Evolutionary conservation across 2,113 vertebrate species (phyloP), one percentile per base, ranked within the genome.

Genomic region (Eulacestoma nigropectus): DNA sequence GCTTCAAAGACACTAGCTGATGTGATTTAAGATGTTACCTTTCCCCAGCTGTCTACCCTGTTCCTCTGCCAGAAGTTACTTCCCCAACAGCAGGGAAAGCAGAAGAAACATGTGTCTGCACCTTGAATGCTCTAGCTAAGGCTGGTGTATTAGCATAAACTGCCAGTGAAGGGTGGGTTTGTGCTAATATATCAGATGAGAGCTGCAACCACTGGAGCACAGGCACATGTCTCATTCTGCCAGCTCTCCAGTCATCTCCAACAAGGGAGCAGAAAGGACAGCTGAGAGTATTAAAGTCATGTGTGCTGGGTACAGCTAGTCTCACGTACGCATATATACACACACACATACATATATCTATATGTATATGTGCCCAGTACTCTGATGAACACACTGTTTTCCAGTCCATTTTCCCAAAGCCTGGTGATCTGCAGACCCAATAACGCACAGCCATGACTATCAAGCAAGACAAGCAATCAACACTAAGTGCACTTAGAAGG

Each of bases 11-110:
- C 35, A 79, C 55, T 86, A 65, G 76, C 56, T 74, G 79, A 92
- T 90, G 68, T 93, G 94, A 96, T 95, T 96, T 94, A 97, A 80
- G 79, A 93, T 86, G 73, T 50, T 88, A 81, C 89, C 55, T 92
- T 68, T 93, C 52, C 52, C 94, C 94, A 96, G 95, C 91, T 96
- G 95, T 95, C 94, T 95, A 79, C 44, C 55, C 83, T 70, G 35
- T 52, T 75, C 83, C 73, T 86, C 64, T 95, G 95, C 86, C 94
- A 97, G 89, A 93, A 97, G 92, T 95, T 95, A 67, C 95, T 96
- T 75, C 83, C 96, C 89, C 93, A 95, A 79, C 94, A 96, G 89
- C 89, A 96, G 89, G 93, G 52, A 93, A 85, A 93, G 56, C 60
- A 77, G 80, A 90, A 94, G 93, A 95, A 96, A 88, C 39, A 75